Conservation (phyloP, 2,113 vertebrate genomes). For the Himantopus leucocephalus region DNA sequence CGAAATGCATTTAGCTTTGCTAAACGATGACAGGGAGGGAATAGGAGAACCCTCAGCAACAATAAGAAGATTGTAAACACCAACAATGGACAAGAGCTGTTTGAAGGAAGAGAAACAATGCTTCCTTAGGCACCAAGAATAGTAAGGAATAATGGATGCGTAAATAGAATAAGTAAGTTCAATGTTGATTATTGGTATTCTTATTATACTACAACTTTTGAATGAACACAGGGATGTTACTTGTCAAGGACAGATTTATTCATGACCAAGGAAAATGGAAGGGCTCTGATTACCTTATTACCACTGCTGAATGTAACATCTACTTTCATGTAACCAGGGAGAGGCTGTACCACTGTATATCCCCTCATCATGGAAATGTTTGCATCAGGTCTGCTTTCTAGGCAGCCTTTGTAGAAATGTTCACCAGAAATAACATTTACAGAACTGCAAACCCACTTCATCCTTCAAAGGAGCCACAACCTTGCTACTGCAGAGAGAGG, state of each 20-base stretch:
- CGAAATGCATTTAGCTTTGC: conserved; percentile 36
- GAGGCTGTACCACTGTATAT: background rate
- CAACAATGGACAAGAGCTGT: conserved; percentile 12
- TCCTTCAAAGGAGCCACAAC: background rate
- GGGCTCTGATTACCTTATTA: background rate
- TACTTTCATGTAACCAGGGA: background rate
- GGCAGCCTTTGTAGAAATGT: background rate
- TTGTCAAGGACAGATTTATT: background rate
- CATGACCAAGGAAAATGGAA: background rate
- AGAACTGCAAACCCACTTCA: background rate
- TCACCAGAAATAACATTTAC: background rate
- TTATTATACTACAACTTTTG: background rate
- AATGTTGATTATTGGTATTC: background rate
- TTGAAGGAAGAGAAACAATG: conserved; percentile 20
- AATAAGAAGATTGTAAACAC: conserved; percentile 29
- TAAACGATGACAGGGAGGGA: conserved; percentile 1
- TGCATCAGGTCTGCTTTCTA: background rate
- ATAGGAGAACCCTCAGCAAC: conserved; percentile 6
- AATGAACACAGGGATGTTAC: background rate
- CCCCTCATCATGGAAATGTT: background rate
- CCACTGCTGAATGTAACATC: background rate
- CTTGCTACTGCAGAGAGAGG: background rate
- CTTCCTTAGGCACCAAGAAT: background rate
- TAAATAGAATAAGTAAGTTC: background rate
- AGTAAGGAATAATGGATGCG: background rate